Percentiles rank a stretch among this genome's conserved stretches.
Conservation (phyloP, 2,113 vertebrate genomes). For the Halcyon malimbica region DNA sequence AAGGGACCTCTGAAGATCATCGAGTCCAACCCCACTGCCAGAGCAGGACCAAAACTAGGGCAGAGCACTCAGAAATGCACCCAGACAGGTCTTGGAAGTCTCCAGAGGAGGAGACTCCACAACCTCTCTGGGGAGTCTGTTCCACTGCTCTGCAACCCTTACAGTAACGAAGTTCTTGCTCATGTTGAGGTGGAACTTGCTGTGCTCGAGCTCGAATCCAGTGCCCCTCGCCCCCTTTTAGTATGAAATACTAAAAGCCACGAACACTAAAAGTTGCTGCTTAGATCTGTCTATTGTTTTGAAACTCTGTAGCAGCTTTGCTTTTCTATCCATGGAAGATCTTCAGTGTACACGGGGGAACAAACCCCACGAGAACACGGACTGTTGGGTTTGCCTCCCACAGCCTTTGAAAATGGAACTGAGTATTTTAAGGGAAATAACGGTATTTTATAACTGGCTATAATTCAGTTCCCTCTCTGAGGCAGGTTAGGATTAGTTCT, state of each 20-base stretch:
- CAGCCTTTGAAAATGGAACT: not conserved
- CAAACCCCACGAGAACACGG: not conserved
- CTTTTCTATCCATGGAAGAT: not conserved
- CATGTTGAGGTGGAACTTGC: too few relatives aligned
- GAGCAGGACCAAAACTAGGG: too few relatives aligned
- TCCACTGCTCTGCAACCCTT: too few relatives aligned
- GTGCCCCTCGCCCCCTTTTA: too few relatives aligned
- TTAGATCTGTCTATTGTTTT: not conserved
- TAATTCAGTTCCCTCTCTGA: not conserved
- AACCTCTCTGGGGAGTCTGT: too few relatives aligned
- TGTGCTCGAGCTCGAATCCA: too few relatives aligned
- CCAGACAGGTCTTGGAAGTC: too few relatives aligned
- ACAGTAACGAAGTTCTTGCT: too few relatives aligned
- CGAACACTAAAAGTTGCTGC: not conserved
- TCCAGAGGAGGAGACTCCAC: too few relatives aligned
- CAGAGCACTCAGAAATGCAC: too few relatives aligned
- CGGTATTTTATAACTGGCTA: not conserved
- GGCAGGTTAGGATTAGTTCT: not conserved
- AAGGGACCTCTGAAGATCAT: too few relatives aligned
- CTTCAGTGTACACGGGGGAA: not conserved
- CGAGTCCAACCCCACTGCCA: too few relatives aligned
- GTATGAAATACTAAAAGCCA: not conserved
- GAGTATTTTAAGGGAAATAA: not conserved
- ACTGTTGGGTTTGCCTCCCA: not conserved
- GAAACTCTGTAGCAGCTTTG: not conserved